Base-by-base conservation (phyloP, 2,888 invertebrate species). In the Julus scanicus region DNA sequence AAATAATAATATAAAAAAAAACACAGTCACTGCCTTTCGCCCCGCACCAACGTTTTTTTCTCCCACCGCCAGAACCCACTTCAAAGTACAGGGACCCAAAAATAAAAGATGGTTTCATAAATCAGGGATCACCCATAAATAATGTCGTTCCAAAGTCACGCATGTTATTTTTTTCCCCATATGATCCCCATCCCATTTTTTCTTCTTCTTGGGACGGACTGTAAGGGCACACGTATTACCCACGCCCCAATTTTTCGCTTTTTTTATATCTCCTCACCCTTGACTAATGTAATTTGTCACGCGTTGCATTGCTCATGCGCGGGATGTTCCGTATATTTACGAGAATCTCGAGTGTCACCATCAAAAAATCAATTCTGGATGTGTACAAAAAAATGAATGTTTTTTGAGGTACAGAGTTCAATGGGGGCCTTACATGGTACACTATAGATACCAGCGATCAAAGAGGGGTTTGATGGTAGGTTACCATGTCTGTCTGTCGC, bases 71-170 rank as follows among this genome's bases (percentile, higher is more conserved):
- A 86, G 86, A 29, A 71, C 71, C 71, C 71, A 71, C 29, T 71
- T 71, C 71, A 29, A 71, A 71, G 71, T 71, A 29, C 71, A 71
- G 71, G 71, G 71, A 71, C 71, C 71, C 71, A 71, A 71, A 71
- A 71, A 71, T 71, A 71, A 71, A 71, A 29, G 71, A 71, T 71
- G 29, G 8, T 71, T 71, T 71, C 71, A 71, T 71, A 71, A 71
- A 71, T 71, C 71, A 71, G 71, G 71, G 71, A 29, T 71, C 71
- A 71, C 71, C 11, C 71, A 71, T 71, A 71, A 71, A 63, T 63
- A 63, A 63, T 29, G 71, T 71, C 29, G n/a, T n/a, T 63, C 63
- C 3, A 63, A 63, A 63, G 6, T 5, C 63, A 17, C 20, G 63
- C 63, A 8, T 17, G 15, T 53, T 53, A 53, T 13, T 20, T 63